Conservation (phyloP, 2,888 invertebrate species). For the Lathronympha strigana region DNA sequence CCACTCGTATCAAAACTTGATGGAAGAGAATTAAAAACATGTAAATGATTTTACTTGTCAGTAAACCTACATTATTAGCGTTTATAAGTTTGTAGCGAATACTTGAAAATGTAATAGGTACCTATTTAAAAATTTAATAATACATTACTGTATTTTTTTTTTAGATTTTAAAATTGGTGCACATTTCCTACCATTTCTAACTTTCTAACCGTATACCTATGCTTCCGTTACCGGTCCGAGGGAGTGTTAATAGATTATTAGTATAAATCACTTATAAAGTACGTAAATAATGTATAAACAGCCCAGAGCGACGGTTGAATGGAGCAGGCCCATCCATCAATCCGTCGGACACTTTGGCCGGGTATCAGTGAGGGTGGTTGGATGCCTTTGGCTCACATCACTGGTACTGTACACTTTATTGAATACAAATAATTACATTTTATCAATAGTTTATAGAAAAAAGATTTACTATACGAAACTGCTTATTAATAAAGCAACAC, state of each 20-base stretch:
- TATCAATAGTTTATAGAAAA: background rate
- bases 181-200: too few species aligned
- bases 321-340: constrained; percentile 60
- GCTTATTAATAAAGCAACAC: too few species aligned
- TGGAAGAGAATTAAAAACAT: background rate
- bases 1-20: background rate
- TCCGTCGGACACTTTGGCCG: constrained; percentile 64
- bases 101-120: background rate
- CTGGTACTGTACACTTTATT: constrained; percentile 52
- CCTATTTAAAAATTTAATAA: background rate
- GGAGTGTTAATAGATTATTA: constrained; percentile 28
- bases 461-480: background rate
- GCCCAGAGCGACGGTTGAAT: constrained; percentile 50
- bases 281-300: constrained; percentile 56
- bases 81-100: background rate
- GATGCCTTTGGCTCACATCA: constrained; percentile 40
- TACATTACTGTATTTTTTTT: too few species aligned
- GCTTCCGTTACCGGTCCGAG: background rate
- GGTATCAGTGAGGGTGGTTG: constrained; percentile 55
- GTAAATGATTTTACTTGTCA: background rate
- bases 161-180: background rate
- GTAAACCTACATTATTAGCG: too few species aligned
- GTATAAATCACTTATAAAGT: constrained; percentile 52
- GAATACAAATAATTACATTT: constrained; percentile 29
- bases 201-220: background rate